Conservation (phyloP, 2,888 invertebrate genomes). For the Macaria notata region DNA sequence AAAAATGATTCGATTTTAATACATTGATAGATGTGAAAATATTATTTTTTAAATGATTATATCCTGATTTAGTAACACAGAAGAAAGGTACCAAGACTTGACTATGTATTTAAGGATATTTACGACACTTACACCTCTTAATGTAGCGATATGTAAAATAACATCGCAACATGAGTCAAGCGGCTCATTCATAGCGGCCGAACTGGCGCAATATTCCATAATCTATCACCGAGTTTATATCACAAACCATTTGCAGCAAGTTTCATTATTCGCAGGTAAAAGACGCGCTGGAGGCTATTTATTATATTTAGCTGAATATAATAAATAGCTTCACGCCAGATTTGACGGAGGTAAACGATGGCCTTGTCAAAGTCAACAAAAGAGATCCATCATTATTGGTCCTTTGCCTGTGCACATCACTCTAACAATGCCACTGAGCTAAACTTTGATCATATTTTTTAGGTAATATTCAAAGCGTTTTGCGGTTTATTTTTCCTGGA, state of each 20-base stretch:
- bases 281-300: background rate
- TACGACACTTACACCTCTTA: too few relatives aligned
- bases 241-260: conserved; percentile 9
- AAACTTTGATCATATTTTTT: conserved; percentile 8
- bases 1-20: too few relatives aligned
- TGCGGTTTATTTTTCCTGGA: background rate
- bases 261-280: conserved; percentile 18
- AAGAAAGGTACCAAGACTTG: too few relatives aligned
- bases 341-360: conserved; percentile 38
- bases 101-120: too few relatives aligned
- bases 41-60: too few relatives aligned
- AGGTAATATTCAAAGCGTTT: conserved; percentile 4
- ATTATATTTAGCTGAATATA: conserved; percentile 29
- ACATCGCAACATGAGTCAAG: too few relatives aligned
- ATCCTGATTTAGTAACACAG: too few relatives aligned
- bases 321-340: conserved; percentile 33
- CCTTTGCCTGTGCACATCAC: conserved; percentile 24
- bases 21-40: too few relatives aligned
- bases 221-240: conserved; percentile 5
- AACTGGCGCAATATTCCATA: background rate
- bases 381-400: conserved; percentile 36
- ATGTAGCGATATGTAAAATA: too few relatives aligned
- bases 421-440: conserved; percentile 9
- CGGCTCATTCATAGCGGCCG: too few relatives aligned
- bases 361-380: conserved; percentile 34